phyloP scores from a whole-genome alignment of 2,888 invertebrate species.

The Drosophila prostipennis region DNA sequence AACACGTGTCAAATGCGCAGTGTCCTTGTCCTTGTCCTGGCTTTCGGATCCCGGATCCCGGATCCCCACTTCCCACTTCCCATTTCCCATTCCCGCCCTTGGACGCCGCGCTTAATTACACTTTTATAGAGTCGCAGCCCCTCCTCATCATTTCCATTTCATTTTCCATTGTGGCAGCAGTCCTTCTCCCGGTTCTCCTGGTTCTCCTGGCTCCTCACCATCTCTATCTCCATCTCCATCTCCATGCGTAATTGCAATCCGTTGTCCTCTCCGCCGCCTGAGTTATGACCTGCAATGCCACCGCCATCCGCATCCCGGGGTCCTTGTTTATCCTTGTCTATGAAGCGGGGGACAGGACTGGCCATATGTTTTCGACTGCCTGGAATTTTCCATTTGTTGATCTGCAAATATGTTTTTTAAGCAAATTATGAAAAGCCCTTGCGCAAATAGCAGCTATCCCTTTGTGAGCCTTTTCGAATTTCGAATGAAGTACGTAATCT shows the following conservation, averaged over 20 bases:
- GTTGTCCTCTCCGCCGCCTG: conserved; percentile 57
- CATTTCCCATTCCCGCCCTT: conserved; percentile 5
- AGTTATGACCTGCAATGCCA: conserved; percentile 66
- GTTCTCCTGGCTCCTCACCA: not conserved
- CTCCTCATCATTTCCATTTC: conserved; percentile 9
- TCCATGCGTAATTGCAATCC: conserved; percentile 53
- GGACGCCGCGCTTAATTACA: conserved; percentile 64
- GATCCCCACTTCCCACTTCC: too few relatives aligned
- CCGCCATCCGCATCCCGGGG: conserved; percentile 20
- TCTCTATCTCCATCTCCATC: conserved; percentile 14
- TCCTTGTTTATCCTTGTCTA: conserved; percentile 5
- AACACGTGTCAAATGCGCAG: conserved; percentile 65
- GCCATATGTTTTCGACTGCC: conserved; percentile 28
- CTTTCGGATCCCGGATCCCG: conserved; percentile 1
- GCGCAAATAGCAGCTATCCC: too few relatives aligned
- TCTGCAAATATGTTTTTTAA: conserved; percentile 13
- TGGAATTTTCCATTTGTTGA: conserved; percentile 22
- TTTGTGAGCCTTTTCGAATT: not conserved
- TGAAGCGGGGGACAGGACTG: conserved; percentile 2
- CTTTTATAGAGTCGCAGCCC: conserved; percentile 63
- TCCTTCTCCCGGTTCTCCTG: not conserved
- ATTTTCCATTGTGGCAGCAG: conserved; percentile 17
- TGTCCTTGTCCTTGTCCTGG: conserved; percentile 19
- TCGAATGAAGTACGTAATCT: too few relatives aligned
- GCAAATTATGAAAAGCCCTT: conserved; percentile 11